Base-by-base conservation (phyloP, 2,797 vertebrate species). In the Alauda arvensis region DNA sequence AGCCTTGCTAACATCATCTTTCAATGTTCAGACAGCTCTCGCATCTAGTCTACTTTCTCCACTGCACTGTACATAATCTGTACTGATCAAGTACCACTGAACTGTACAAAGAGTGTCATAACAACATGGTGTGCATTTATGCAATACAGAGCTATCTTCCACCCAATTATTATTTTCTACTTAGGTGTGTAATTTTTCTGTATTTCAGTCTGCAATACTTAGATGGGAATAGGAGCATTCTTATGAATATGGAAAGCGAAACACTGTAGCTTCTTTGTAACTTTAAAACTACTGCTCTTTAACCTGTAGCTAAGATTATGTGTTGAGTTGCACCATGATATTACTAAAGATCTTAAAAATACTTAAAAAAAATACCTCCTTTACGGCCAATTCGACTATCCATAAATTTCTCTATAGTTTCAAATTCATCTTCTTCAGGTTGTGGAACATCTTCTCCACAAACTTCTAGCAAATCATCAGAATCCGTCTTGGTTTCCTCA, bases 401-500 rank as follows among this genome's bases (percentile, higher is more conserved):
- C 99, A 99, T 99, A 63, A 99, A 98, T 95, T 96, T 98, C 91
- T 99, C 99, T 94, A 99, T 97, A 39, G 99, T 99, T 96, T 99
- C 99, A 95, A 99, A 99, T 94, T 99, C 99, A 18, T 99, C 99
- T 87, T 99, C 99, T 88, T 99, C 99, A 9, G 98, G 97, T 46
- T 98, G 98, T 12, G 99, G 99, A 17, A 99, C 99, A 74, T 99
- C 99, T 93, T 99, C 99, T n/a, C 99, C 99, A 85, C 98, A 97
- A 75, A 99, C 98, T 96, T 99, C 99, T 51, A 99, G 93, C 55
- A 99, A 95, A 93, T 99, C 99, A 86, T 99, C 99, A 2, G 99
- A 99, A 97, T 99, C 99, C 0, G 99, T 99, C 95, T 99, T 99
- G 83, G 99, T 97, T 88, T 99, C 99, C 83, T 99, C 99, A n/a